A percentile compares a stretch with the other conserved stretches of the same genome.
phyloP scores from a whole-genome alignment of 1,140 invertebrate genomes.

The Penaeus japonicus region DNA sequence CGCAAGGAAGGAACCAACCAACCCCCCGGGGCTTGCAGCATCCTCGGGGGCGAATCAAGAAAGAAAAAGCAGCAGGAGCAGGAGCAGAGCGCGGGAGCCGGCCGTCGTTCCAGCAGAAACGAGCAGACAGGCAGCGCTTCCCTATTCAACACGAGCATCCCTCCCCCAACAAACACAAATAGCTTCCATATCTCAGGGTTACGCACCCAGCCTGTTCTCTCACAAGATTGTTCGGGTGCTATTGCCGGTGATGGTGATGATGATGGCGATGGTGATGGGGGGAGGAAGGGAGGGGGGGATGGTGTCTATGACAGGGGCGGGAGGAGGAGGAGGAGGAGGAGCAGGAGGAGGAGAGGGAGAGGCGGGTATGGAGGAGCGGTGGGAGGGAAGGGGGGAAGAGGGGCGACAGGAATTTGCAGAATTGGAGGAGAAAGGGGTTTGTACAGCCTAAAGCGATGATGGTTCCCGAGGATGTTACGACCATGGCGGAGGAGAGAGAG shows the following conservation, averaged over 20 bases:
- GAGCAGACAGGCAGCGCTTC: constrained; percentile 18
- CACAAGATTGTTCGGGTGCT: background rate
- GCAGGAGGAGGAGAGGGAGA: background rate
- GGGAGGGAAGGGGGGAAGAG: background rate
- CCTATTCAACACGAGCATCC: background rate
- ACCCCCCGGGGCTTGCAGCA: no score
- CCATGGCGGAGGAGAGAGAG: background rate
- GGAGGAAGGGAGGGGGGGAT: background rate
- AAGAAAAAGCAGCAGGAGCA: background rate
- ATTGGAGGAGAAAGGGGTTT: background rate
- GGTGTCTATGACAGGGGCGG: background rate
- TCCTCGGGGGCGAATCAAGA: background rate
- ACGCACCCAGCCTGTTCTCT: constrained; percentile 25
- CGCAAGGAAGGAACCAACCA: no score
- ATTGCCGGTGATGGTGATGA: background rate
- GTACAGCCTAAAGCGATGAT: no score
- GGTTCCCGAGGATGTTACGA: background rate
- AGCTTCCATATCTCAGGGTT: constrained; percentile 33
- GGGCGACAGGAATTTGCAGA: background rate
- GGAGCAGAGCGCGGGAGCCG: background rate
- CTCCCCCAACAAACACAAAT: constrained; percentile 32
- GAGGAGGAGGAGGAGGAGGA: no score
- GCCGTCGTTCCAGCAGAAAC: background rate
- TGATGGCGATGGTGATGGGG: background rate
- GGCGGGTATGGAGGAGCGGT: background rate